A percentile compares a stretch with the other conserved stretches of the same genome.
These are phyloP conservation scores for Drosophila buzzatii DNA, from an alignment of 2,888 invertebrate species.

Conservation along the genomic window DNA sequence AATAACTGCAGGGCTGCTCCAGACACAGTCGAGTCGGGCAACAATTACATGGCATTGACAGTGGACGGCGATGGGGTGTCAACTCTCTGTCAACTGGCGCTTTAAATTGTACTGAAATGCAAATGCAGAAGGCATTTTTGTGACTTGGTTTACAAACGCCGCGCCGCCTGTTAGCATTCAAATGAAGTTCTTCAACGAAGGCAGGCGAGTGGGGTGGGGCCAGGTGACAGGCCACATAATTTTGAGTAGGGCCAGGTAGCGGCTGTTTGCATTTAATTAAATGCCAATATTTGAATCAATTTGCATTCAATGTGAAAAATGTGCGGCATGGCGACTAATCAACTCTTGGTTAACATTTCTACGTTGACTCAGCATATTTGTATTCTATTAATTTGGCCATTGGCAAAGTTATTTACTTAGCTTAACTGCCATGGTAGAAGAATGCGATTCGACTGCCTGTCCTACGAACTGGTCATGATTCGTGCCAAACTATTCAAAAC, in stretches of 20 bases:
- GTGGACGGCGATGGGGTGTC: slow-evolving; percentile 31
- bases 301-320: slow-evolving; percentile 75
- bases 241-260: slow-evolving; percentile 46
- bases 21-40: slow-evolving; percentile 58
- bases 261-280: slow-evolving; percentile 76
- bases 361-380: slow-evolving; percentile 60
- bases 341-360: slow-evolving; percentile 60
- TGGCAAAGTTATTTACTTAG: slow-evolving; percentile 49
- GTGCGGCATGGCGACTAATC: slow-evolving; percentile 69
- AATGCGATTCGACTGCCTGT: slow-evolving; percentile 34
- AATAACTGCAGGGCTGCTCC: slow-evolving; percentile 79
- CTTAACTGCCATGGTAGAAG: slow-evolving; percentile 21
- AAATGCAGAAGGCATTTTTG: slow-evolving; percentile 59
- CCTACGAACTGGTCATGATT: neutral
- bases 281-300: slow-evolving; percentile 79
- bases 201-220: neutral
- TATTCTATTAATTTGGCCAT: slow-evolving; percentile 70
- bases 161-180: slow-evolving; percentile 58
- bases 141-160: slow-evolving; percentile 46
- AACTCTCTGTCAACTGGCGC: slow-evolving; percentile 60
- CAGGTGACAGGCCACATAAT: slow-evolving; percentile 27
- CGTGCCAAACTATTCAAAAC: slow-evolving; percentile 31
- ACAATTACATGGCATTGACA: slow-evolving; percentile 70
- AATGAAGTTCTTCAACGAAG: slow-evolving; percentile 63
- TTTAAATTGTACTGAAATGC: slow-evolving; percentile 69